Conservation (phyloP, 35 echinoderm and acorn worm genomes). For the Chiridota heheva region DNA sequence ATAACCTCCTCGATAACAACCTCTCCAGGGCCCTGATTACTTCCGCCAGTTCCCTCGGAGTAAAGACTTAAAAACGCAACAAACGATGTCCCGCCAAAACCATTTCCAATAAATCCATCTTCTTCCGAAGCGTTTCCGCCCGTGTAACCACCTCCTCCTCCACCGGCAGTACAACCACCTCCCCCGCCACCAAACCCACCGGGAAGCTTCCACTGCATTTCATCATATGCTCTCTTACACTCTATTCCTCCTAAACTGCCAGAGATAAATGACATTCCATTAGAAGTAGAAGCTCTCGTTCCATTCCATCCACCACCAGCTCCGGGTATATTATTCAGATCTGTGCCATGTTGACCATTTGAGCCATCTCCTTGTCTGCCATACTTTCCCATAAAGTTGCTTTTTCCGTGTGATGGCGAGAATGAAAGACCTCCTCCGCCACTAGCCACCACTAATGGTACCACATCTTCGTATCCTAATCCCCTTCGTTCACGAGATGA, state of each 20-base stretch:
- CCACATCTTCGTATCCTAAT: background rate
- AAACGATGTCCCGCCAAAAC: conserved; percentile 74
- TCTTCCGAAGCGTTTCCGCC: conserved; percentile 63
- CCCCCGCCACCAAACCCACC: conserved; percentile 98
- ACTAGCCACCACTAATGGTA: conserved; percentile 68
- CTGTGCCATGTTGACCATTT: conserved; percentile 28
- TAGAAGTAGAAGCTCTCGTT: conserved; percentile 5
- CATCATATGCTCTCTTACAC: conserved; percentile 50
- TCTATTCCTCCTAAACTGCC: conserved; percentile 61
- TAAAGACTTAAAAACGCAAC: background rate
- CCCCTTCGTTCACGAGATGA: background rate
- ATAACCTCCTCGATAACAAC: conserved; percentile 41
- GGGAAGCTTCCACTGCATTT: conserved; percentile 58
- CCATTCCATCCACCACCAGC: conserved; percentile 79
- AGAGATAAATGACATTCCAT: conserved; percentile 61
- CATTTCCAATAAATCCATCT: conserved; percentile 60
- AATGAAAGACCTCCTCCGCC: conserved; percentile 87
- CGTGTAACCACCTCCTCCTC: conserved; percentile 89
- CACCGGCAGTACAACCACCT: conserved; percentile 79
- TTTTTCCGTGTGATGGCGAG: background rate
- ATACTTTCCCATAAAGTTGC: conserved; percentile 7
- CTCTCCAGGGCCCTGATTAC: conserved; percentile 28
- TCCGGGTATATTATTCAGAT: conserved; percentile 42
- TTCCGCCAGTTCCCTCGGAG: conserved; percentile 16
- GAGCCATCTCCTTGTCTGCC: conserved; percentile 30